Base-by-base conservation (phyloP, 1,140 invertebrate species). In the Lepidurus apus region DNA sequence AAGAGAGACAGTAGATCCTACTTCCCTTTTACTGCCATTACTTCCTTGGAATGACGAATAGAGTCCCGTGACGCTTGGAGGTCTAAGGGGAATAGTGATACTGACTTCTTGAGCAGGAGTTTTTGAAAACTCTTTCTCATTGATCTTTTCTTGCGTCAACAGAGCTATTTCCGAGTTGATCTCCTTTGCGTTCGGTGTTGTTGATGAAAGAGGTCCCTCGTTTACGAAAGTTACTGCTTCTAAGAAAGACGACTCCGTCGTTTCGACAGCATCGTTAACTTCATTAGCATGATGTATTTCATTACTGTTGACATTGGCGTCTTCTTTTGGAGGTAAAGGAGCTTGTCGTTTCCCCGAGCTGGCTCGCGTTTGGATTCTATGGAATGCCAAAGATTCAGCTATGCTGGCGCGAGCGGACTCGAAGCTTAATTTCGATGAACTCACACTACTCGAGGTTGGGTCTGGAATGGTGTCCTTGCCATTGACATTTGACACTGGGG, bases 331-430 rank as follows among this genome's bases (percentile, higher is more conserved):
- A 42, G 82, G 81, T 44, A 45, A 24, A 9, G 82, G 80, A 53
- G 82, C 82, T 6, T 79, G 79, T 7, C 81, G 76, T 75, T 82
- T 83, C 17, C 79, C 53, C 0, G 77, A 75, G 17, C 80, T n/a
- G 75, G 75, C 79, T 77, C 80, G 74, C 73, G 76, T 26, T 76
- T 79, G 42, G 75, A 42, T 65, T 74, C 81, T 43, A 79, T 42
- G 74, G 21, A 82, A 81, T 74, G 82, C 81, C 11, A 82, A 45
- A 47, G 78, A 77, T 24, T 79, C 79, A 21, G 81, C 79, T 1
- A 82, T 53, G 42, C 76, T 74, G 42, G 81, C 79, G 7, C 81
- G 77, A 11, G 79, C 80, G 24, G 81, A 80, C 47, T 82, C 80
- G 53, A 82, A 82, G 24, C 44, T 79, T 10, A 76, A 79, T 65